Percentiles rank a stretch among this genome's conserved stretches.
Conservation (phyloP, 2,888 invertebrate species). For the Anticlea derivata region DNA sequence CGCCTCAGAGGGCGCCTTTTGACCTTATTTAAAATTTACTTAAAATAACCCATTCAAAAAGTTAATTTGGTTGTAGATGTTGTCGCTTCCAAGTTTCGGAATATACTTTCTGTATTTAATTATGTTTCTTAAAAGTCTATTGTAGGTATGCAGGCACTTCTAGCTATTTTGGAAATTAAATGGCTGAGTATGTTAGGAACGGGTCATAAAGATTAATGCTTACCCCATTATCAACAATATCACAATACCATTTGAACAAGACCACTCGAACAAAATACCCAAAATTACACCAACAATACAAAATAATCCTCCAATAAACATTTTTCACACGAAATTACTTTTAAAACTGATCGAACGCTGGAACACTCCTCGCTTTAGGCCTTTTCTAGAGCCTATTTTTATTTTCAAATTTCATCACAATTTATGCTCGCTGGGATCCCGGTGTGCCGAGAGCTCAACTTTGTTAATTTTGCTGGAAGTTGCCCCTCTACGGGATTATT, state of each 20-base stretch:
- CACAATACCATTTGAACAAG: neutral
- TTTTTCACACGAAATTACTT: constrained; percentile 23
- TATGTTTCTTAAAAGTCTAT: constrained; percentile 3
- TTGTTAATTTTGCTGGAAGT: constrained; percentile 79
- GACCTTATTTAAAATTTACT: constrained; percentile 33
- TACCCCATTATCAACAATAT: neutral
- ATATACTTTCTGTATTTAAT: constrained; percentile 3
- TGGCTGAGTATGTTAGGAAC: too few species aligned
- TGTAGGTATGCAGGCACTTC: too few species aligned
- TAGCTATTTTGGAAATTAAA: too few species aligned
- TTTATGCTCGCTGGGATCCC: constrained; percentile 66
- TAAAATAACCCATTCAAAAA: constrained; percentile 30
- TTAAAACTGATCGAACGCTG: constrained; percentile 22
- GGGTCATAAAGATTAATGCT: neutral
- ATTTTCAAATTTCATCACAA: constrained; percentile 75
- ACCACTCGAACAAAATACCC: neutral
- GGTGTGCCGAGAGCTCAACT: constrained; percentile 61
- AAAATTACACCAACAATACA: neutral
- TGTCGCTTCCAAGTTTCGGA: constrained; percentile 18
- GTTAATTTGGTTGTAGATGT: constrained; percentile 27
- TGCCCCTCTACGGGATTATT: constrained; percentile 70
- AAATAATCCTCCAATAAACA: constrained; percentile 11
- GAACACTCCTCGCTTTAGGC: constrained; percentile 47
- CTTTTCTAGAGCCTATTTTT: constrained; percentile 58
- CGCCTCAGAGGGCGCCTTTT: constrained; percentile 12